These are phyloP conservation scores for Ferdinandea cuprea DNA, from an alignment of 2,888 invertebrate species.

Conservation along the genomic window DNA sequence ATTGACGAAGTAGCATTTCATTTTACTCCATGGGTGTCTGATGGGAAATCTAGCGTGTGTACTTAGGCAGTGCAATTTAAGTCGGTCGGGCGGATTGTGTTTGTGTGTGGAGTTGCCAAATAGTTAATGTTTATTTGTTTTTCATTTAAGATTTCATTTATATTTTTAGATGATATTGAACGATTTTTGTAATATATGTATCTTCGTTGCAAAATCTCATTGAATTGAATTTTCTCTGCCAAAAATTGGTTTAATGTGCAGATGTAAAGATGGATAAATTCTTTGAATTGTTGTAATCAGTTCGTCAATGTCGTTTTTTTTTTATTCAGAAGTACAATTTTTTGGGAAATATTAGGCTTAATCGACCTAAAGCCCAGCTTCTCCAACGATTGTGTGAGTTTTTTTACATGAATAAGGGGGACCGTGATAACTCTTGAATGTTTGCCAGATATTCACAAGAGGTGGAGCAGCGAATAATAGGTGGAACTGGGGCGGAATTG, in stretches of 20 bases:
- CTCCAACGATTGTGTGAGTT: too few relatives aligned
- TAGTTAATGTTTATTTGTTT: slow-evolving; percentile 55
- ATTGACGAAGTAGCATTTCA: slow-evolving; percentile 52
- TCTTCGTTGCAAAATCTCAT: neutral
- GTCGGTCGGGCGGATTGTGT: slow-evolving; percentile 24
- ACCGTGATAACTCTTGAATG: too few relatives aligned
- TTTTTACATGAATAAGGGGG: too few relatives aligned
- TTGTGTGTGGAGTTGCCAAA: slow-evolving; percentile 45
- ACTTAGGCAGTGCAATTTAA: slow-evolving; percentile 45
- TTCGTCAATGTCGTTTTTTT: too few relatives aligned
- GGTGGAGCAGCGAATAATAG: too few relatives aligned
- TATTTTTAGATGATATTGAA: slow-evolving; percentile 43
- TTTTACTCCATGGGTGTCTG: slow-evolving; percentile 56
- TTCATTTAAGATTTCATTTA: slow-evolving; percentile 19
- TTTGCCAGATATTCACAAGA: too few relatives aligned
- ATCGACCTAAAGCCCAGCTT: too few relatives aligned
- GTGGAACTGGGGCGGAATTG: too few relatives aligned
- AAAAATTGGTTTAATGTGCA: neutral
- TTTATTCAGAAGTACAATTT: too few relatives aligned
- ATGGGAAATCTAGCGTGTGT: slow-evolving; percentile 31
- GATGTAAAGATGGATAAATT: too few relatives aligned
- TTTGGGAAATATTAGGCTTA: too few relatives aligned
- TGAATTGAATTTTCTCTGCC: neutral
- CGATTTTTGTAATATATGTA: slow-evolving; percentile 2
- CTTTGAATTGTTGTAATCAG: too few relatives aligned